Percentiles rank a stretch among this genome's conserved stretches.
Evolutionary conservation across 1,140 invertebrate species (phyloP).

Genomic region (Luehdorfia chinensis): DNA sequence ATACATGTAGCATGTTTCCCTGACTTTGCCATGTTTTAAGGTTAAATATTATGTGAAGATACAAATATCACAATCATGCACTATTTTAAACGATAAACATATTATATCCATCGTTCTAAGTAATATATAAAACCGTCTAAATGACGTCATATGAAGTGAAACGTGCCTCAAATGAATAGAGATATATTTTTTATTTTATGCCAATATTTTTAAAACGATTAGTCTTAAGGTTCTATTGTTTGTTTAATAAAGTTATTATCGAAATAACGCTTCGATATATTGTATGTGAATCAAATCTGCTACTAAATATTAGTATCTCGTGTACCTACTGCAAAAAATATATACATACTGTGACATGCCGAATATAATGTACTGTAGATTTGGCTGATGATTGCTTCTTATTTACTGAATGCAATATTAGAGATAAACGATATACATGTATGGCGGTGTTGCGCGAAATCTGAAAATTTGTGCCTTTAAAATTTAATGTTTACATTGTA

Average conservation of each 20-base stretch:
- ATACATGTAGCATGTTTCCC: constrained; percentile 18
- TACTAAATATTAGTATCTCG: not conserved
- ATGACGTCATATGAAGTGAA: constrained; percentile 35
- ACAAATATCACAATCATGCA: no score
- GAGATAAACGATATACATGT: constrained; percentile 3
- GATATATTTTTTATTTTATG: constrained; percentile 57
- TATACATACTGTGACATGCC: not conserved
- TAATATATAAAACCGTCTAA: not conserved
- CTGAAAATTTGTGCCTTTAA: constrained; percentile 15
- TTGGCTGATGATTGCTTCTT: not conserved
- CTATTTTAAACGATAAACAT: constrained; percentile 4
- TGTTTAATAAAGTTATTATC: constrained; percentile 53
- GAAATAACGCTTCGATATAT: not conserved
- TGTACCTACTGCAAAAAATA: no score
- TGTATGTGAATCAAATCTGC: not conserved
- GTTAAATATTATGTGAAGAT: no score
- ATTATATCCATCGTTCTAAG: constrained; percentile 8
- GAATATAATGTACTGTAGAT: constrained; percentile 3
- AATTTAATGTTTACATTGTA: constrained; percentile 11
- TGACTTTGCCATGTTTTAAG: constrained; percentile 36
- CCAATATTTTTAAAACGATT: constrained; percentile 43
- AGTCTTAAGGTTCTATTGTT: constrained; percentile 39
- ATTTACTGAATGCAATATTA: constrained; percentile 3
- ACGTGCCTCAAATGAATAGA: constrained; percentile 52
- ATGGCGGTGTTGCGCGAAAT: not conserved